These are phyloP conservation scores for Stichodactyla mertensii DNA, from an alignment of 64 coral and sea anemone species.

Conservation along the genomic window DNA sequence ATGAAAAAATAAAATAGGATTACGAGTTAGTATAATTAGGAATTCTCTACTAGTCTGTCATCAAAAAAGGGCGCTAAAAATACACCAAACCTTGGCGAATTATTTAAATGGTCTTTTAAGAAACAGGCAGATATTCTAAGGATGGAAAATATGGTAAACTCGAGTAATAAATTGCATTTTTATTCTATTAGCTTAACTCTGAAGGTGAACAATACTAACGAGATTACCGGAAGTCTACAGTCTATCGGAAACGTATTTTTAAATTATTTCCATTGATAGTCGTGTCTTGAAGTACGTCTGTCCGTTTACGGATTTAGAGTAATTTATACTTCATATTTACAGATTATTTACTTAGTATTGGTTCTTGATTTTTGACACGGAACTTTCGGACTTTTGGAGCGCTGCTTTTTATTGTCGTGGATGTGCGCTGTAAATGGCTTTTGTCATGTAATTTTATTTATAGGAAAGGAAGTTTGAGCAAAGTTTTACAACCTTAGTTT, in stretches of 20 bases:
- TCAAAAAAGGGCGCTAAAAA: neutral
- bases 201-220: neutral
- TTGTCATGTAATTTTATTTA: too few relatives aligned
- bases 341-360: neutral
- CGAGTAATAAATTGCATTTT: neutral
- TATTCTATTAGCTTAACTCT: neutral
- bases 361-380: too few relatives aligned
- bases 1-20: neutral
- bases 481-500: too few relatives aligned
- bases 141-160: neutral
- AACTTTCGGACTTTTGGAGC: too few relatives aligned
- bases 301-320: neutral
- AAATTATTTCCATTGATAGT: neutral
- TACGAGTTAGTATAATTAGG: neutral
- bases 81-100: neutral
- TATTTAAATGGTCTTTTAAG: neutral
- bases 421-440: too few relatives aligned
- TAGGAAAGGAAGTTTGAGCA: too few relatives aligned
- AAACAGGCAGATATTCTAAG: neutral
- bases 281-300: neutral
- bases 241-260: neutral
- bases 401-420: too few relatives aligned
- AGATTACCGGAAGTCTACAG: neutral
- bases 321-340: neutral
- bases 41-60: neutral